These are phyloP conservation scores for Copidosoma aretas DNA, from an alignment of 2,888 invertebrate genomes.

Conservation along the genomic window DNA sequence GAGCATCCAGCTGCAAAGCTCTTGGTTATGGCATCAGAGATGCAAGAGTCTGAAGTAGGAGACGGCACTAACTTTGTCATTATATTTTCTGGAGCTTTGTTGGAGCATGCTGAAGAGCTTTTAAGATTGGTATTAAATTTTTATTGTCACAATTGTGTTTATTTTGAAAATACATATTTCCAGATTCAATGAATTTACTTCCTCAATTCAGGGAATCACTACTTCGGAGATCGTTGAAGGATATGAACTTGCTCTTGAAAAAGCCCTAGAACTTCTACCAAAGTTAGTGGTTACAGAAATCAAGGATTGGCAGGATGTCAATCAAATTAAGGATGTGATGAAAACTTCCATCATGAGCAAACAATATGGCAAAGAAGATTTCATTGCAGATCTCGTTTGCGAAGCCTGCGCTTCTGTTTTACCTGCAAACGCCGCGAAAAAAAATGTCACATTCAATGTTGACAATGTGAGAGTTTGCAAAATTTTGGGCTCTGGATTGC, in stretches of 20 bases:
- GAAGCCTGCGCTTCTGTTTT: conserved; percentile 89
- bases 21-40: conserved; percentile 94
- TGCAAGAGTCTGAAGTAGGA: conserved; percentile 98
- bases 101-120: conserved; percentile 91
- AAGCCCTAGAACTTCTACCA: conserved; percentile 89
- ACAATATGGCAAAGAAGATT: conserved; percentile 96
- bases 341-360: conserved; percentile 93
- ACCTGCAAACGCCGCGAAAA: conserved; percentile 64
- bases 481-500: conserved; percentile 83
- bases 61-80: conserved; percentile 99
- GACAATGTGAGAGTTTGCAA: conserved; percentile 97
- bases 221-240: conserved; percentile 96
- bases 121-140: conserved; percentile 73
- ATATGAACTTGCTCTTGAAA: conserved; percentile 88
- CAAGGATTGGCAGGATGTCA: conserved; percentile 71
- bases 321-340: conserved; percentile 77
- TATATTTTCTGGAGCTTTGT: conserved; percentile 88
- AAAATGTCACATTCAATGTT: conserved; percentile 91
- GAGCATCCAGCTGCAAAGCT: conserved; percentile 98
- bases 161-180: conserved; percentile 13
- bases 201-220: conserved; percentile 79
- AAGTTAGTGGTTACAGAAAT: conserved; percentile 80
- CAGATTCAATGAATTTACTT: conserved; percentile 13
- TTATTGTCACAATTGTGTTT: conserved; percentile 4
- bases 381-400: conserved; percentile 83